Evolutionary conservation across 2,797 vertebrate species (phyloP), one percentile per base, ranked within the genome.

Genomic region (Nannoperca obscura): DNA sequence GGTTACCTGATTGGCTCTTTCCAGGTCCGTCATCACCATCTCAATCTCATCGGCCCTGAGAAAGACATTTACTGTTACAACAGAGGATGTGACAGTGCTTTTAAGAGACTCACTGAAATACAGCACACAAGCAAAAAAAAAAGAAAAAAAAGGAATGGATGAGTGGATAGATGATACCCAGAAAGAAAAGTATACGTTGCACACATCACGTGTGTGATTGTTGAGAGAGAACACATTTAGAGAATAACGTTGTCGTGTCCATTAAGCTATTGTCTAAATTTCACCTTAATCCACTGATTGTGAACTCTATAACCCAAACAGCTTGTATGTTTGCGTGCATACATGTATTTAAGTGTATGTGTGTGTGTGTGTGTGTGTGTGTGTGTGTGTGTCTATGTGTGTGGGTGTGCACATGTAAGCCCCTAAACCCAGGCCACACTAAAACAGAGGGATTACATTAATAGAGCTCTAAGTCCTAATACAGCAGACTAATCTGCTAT

Each of bases 11-110:
- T 99, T 99, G 61, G 98, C 98, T 96, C 98, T 96, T 93, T 99
- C 98, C 82, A 99, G 96, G 91, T 99, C 98, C 42, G 97, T 99
- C 98, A 99, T 99, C 95, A 99, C 97, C 96, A 99, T 98, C 94
- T 99, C 98, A 70, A 99, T 97, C 94, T 99, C 98, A 84, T 99
- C 98, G 40, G 97, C 97, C 95, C 98, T 99, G 86, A 65, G 80
- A 86, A 83, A 76, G 58, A 88, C 52, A 84, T 36, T 46, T 30
- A 42, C 19, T 46, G 65, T 91, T 88, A 93, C 19, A 49, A 59
- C 42, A 59, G 52, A 77, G 47, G 20, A 78, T 54, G 65, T 46
- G 32, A 71, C 44, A 14, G 15, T 1, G 58, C 38, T 67, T 49
- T 47, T 40, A 42, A 47, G 6, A 53, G 58, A 87, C 69, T 82